Percentiles rank a stretch among this genome's conserved stretches.
Evolutionary conservation across 2,888 invertebrate genomes (phyloP).

Genomic region (Polyommatus icarus): DNA sequence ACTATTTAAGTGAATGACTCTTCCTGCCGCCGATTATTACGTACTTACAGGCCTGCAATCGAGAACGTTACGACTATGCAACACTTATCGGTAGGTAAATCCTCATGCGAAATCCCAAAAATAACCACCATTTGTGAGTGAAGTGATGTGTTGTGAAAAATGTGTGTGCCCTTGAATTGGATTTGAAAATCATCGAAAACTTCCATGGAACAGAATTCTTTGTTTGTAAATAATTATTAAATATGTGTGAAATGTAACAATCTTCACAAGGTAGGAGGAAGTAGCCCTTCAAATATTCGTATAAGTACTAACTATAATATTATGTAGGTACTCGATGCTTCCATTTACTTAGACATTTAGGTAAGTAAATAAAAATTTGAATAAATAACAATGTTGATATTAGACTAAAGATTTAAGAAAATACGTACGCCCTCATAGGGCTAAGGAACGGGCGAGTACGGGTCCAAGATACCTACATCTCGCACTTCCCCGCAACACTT

Average conservation of each 20-base stretch:
- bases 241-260: not conserved
- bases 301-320: not conserved
- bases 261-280: conserved; percentile 8
- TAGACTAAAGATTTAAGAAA: not conserved
- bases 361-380: too few species aligned
- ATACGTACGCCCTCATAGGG: too few species aligned
- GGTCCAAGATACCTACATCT: too few species aligned
- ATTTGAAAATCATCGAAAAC: not conserved
- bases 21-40: conserved; percentile 67
- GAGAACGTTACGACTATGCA: conserved; percentile 69
- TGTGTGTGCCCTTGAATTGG: conserved; percentile 38
- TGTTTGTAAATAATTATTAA: not conserved
- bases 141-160: conserved; percentile 39
- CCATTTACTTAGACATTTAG: not conserved
- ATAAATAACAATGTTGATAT: not conserved
- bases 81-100: conserved; percentile 74
- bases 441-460: too few species aligned
- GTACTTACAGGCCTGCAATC: conserved; percentile 59
- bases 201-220: not conserved
- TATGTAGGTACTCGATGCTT: not conserved
- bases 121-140: conserved; percentile 46
- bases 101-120: conserved; percentile 41
- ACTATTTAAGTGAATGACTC: conserved; percentile 72
- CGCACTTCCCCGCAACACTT: not conserved
- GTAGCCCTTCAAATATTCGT: not conserved